Evolutionary conservation across 2,797 vertebrate species (phyloP).

Genomic region (Lateolabrax maculatus): DNA sequence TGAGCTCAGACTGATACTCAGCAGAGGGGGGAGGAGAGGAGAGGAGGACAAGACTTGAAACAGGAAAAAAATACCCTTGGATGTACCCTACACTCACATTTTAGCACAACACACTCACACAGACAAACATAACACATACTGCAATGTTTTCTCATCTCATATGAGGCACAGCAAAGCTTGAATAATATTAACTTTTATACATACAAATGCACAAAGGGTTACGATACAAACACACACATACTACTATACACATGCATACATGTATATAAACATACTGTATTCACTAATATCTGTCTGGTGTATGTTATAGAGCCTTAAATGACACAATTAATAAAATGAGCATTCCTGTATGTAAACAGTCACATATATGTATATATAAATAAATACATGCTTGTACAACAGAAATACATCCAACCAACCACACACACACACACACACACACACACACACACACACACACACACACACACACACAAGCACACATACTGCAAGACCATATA

Average conservation of each 20-base stretch:
- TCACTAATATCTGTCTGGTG: background rate
- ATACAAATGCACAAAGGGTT: background rate
- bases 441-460: slow-evolving; percentile 46
- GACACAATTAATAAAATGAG: background rate
- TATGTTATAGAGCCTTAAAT: background rate
- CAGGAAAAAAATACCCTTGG: slow-evolving; percentile 2
- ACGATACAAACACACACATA: background rate
- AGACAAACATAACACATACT: slow-evolving; percentile 2
- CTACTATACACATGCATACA: background rate
- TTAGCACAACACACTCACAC: background rate
- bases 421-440: slow-evolving; percentile 12
- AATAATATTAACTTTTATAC: background rate
- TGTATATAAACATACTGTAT: background rate
- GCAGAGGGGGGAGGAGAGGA: slow-evolving; percentile 17
- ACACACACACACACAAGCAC: slow-evolving; percentile 24
- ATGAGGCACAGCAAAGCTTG: background rate
- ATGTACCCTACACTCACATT: background rate
- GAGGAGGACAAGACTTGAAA: background rate
- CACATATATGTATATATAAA: background rate
- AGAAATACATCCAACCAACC: slow-evolving; percentile 6
- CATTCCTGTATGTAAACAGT: background rate
- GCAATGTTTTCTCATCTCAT: background rate
- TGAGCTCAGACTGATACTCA: slow-evolving; percentile 70
- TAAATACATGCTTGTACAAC: background rate
- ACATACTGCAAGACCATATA: slow-evolving; percentile 67